Percentiles rank a stretch among this genome's conserved stretches.
Evolutionary conservation across 2,797 vertebrate species (phyloP).

Genomic region (Potorous gilbertii): DNA sequence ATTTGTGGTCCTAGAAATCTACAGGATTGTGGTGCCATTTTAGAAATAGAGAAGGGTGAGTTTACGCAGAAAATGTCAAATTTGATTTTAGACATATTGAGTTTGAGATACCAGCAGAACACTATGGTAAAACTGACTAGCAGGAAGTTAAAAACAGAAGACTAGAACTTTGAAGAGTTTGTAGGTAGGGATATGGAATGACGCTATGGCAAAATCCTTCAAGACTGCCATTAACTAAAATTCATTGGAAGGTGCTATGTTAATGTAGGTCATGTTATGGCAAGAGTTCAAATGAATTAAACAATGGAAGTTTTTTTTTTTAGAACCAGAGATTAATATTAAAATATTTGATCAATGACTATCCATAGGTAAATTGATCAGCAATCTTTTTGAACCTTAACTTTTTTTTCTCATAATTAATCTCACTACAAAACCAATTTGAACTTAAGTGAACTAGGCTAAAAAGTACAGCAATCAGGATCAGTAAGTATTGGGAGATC

Average conservation of each 20-base stretch:
- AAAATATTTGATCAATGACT: conserved; percentile 76
- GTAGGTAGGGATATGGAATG: no score
- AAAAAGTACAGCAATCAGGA: neutral
- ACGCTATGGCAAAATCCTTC: neutral
- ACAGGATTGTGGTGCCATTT: no score
- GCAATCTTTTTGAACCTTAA: conserved; percentile 66
- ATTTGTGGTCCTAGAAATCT: no score
- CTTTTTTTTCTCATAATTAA: conserved; percentile 64
- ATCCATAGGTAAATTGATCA: conserved; percentile 80
- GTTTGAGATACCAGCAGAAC: no score
- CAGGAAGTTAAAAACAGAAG: no score
- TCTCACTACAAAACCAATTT: conserved; percentile 61
- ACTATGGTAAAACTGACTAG: no score
- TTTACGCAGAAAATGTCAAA: no score
- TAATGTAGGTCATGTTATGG: neutral
- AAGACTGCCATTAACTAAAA: neutral
- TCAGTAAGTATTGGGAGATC: neutral
- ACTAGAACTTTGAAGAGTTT: no score
- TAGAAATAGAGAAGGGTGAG: no score
- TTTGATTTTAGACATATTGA: no score
- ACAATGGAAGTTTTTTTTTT: conserved; percentile 62
- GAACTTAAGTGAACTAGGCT: conserved; percentile 54
- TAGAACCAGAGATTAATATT: conserved; percentile 66
- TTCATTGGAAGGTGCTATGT: neutral
- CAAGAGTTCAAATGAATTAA: conserved; percentile 42